Conservation (phyloP, 2,113 vertebrate genomes). For the Archilochus colubris region DNA sequence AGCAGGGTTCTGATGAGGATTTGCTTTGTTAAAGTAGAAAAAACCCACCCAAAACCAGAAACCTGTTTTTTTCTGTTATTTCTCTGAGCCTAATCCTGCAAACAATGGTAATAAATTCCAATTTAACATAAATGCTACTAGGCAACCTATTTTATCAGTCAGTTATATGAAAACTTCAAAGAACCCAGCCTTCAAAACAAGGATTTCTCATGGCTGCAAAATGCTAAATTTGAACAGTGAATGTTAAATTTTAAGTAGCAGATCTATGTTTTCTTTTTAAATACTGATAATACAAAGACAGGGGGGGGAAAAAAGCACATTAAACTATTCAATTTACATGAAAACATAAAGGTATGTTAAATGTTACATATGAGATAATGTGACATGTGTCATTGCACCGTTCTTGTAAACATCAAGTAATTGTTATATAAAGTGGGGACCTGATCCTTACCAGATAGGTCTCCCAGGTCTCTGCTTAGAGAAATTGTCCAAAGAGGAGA, state of each 20-base stretch:
- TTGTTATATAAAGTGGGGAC: neutral
- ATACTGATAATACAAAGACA: neutral
- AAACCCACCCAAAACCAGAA: neutral
- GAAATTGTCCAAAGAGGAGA: neutral
- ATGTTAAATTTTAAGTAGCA: neutral
- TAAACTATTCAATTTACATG: neutral
- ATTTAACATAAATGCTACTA: neutral
- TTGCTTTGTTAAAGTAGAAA: conserved; percentile 32
- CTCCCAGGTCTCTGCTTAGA: neutral
- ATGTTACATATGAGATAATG: neutral
- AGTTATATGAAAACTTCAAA: conserved; percentile 1
- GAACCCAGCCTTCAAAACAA: neutral
- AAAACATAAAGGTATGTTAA: neutral
- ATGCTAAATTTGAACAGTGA: neutral
- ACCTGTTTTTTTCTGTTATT: neutral
- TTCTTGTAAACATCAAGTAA: neutral
- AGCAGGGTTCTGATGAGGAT: conserved; percentile 65
- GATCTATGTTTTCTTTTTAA: neutral
- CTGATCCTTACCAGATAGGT: neutral
- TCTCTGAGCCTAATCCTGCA: neutral
- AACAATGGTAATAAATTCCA: conserved; percentile 11
- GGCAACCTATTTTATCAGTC: neutral
- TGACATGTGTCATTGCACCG: neutral
- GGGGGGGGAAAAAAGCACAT: neutral
- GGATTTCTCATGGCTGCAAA: conserved; percentile 14